Base-by-base conservation (phyloP, 1,140 invertebrate genomes). In the Leptinotarsa texana region DNA sequence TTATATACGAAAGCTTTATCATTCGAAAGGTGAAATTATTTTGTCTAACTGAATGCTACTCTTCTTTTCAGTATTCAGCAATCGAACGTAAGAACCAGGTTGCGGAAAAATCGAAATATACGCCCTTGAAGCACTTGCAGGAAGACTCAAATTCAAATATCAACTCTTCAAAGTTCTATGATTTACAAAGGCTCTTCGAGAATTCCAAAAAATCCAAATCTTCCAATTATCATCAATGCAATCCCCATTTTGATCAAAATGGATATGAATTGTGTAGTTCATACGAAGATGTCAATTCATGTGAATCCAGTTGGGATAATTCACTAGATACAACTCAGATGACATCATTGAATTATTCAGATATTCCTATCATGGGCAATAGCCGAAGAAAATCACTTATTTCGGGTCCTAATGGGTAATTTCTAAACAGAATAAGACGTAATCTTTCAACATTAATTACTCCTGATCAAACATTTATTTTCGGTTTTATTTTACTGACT, bases 91-190 rank as follows among this genome's bases (percentile, higher is more conserved):
- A 80, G 51, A 76, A 77, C 42, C 71, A 75, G 63, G 24, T 76
- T 24, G 63, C 67, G 1, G 74, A 8, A 77, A 80, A 72, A 74
- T 70, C 21, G 74, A 77, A 62, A 71, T 65, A n/a, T 73, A 74
- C 65, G 22, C 73, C 33, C 51, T 47, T 27, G 72, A 57, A 74
- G 27, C 66, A 66, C 22, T 82, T 77, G 74, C 77, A 81, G 63
- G 82, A 82, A 49, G 82, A 83, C 73, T 75, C 80, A 17, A 83
- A 83, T 71, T 83, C 80, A 13, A 82, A 83, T 63, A 63, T 83
- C 13, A 78, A 79, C 61, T 65, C 78, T 11, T 75, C 79, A 2
- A 81, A 79, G 69, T 80, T 80, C 62, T 74, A 75, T 51, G 76
- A 80, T 22, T 73, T 81, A 6, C 73, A 78, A 22, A 74, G 63